Percentiles rank a stretch among this genome's conserved stretches.
These are phyloP conservation scores for Hemithea aestivaria DNA, from an alignment of 2,888 invertebrate species.

Conservation along the genomic window DNA sequence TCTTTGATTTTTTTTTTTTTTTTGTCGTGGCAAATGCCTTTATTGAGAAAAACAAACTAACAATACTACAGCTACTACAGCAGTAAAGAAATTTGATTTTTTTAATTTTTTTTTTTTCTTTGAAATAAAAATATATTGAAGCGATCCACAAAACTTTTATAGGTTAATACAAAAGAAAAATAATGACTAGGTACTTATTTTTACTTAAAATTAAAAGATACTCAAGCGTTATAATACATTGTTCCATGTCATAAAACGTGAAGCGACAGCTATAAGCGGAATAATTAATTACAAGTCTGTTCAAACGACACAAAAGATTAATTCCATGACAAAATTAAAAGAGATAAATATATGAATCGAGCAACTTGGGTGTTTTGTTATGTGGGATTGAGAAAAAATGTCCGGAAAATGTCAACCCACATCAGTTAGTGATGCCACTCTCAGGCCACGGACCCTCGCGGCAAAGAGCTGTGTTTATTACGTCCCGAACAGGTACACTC, in stretches of 20 bases:
- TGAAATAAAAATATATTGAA: too few species aligned
- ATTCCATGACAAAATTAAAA: conserved; percentile 3
- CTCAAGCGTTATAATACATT: too few species aligned
- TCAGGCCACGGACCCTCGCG: conserved; percentile 34
- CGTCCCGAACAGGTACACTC: conserved; percentile 31
- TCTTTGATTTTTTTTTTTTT: too few species aligned
- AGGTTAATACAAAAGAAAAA: too few species aligned
- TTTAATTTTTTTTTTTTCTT: too few species aligned
- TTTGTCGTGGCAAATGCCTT: too few species aligned
- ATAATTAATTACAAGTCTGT: conserved; percentile 1
- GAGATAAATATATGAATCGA: conserved; percentile 10
- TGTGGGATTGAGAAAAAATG: conserved; percentile 32
- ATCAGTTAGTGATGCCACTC: conserved; percentile 41
- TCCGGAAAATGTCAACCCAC: conserved; percentile 49
- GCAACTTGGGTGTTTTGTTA: conserved; percentile 25
- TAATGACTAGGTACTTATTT: too few species aligned
- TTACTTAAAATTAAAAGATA: too few species aligned
- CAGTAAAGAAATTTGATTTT: too few species aligned
- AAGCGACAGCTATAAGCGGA: neutral
- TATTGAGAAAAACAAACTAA: too few species aligned
- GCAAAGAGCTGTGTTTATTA: conserved; percentile 32
- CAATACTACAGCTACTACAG: too few species aligned
- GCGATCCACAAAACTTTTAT: too few species aligned
- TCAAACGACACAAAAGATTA: conserved; percentile 1
- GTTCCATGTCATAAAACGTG: neutral